These are phyloP conservation scores for Lepidostoma basale DNA, from an alignment of 1,140 invertebrate species.

Conservation along the genomic window DNA sequence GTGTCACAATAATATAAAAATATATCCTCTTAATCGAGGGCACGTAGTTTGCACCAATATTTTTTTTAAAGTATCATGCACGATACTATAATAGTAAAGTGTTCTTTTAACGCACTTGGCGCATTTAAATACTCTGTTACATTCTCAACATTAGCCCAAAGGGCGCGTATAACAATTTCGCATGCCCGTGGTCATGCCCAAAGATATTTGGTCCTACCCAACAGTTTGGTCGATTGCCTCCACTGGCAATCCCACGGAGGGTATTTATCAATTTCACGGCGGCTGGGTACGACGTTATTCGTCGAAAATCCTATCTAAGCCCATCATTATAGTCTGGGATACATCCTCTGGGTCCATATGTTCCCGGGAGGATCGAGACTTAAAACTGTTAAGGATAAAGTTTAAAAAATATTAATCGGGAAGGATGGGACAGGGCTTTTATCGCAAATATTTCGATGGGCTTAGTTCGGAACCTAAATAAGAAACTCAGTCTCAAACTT, in stretches of 20 bases:
- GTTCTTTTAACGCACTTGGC: too few relatives aligned
- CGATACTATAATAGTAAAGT: too few relatives aligned
- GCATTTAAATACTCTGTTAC: too few relatives aligned
- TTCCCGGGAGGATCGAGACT: background rate
- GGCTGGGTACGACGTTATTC: constrained; percentile 10
- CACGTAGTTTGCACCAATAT: too few relatives aligned
- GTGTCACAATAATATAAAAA: too few relatives aligned
- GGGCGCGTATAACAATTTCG: too few relatives aligned
- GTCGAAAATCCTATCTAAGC: constrained; percentile 11
- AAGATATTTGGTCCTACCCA: constrained; percentile 8
- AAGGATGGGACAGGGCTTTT: background rate
- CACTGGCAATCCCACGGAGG: constrained; percentile 7
- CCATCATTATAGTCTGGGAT: constrained; percentile 28
- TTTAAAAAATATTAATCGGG: constrained; percentile 3
- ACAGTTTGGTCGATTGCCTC: constrained; percentile 1
- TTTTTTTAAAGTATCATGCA: too few relatives aligned
- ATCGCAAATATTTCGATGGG: background rate
- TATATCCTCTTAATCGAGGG: too few relatives aligned
- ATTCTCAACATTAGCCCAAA: too few relatives aligned
- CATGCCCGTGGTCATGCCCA: too few relatives aligned
- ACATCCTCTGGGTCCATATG: constrained; percentile 18
- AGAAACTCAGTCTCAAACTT: too few relatives aligned
- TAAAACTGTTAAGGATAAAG: constrained; percentile 11
- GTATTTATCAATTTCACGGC: constrained; percentile 39
- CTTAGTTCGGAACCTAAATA: too few relatives aligned